Percentiles rank a stretch among this genome's conserved stretches.
phyloP scores from a whole-genome alignment of 2,797 vertebrate genomes.

The Kryptopterus vitreolus region DNA sequence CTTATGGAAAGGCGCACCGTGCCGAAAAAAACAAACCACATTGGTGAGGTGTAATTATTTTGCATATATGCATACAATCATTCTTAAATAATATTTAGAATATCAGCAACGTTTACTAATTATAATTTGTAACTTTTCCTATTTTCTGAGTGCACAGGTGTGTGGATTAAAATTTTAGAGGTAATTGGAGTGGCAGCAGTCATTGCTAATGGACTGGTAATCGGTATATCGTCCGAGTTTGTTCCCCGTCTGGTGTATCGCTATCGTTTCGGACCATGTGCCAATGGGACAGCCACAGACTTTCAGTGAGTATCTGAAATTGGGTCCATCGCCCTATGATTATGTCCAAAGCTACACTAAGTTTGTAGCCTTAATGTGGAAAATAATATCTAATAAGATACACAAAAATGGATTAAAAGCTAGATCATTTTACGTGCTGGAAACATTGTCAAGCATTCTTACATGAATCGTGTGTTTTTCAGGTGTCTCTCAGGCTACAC shows the following conservation, averaged over 20 bases:
- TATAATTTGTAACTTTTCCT: neutral
- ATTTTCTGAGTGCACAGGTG: conserved; percentile 68
- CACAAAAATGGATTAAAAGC: neutral
- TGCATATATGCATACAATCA: neutral
- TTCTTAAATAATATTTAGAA: neutral
- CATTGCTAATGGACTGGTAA: conserved; percentile 88
- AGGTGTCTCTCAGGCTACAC: conserved; percentile 88
- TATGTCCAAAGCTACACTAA: neutral
- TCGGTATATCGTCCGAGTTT: conserved; percentile 88
- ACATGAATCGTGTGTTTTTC: conserved; percentile 22
- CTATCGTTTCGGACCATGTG: conserved; percentile 84
- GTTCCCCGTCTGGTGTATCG: conserved; percentile 87
- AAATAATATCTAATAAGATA: neutral
- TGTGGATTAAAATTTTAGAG: conserved; percentile 88
- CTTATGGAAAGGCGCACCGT: conserved; percentile 80
- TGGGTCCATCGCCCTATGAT: neutral
- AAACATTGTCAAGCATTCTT: neutral
- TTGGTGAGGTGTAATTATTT: conserved; percentile 73
- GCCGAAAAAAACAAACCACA: conserved; percentile 88
- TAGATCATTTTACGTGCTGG: neutral
- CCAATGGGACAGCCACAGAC: neutral
- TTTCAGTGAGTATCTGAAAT: conserved; percentile 69
- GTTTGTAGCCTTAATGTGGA: neutral
- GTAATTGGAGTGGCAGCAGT: conserved; percentile 85
- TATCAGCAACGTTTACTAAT: neutral